phyloP scores from a whole-genome alignment of 2,797 vertebrate genomes.

The Gobio occitaniae region DNA sequence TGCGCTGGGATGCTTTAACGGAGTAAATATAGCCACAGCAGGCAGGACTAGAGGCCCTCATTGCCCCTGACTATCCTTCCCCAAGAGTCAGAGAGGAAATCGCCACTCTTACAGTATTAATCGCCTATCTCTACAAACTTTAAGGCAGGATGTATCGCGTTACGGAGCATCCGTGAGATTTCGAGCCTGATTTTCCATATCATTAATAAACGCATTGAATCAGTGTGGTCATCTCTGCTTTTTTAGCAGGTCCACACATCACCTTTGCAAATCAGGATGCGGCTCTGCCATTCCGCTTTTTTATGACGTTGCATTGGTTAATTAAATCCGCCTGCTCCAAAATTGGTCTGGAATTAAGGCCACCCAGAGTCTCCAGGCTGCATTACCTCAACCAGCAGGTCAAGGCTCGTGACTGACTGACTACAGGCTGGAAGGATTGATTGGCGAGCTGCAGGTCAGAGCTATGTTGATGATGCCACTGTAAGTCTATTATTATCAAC shows the following conservation, averaged over 20 bases:
- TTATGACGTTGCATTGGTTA: conserved; percentile 24
- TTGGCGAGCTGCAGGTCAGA: conserved; percentile 54
- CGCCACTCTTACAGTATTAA: conserved; percentile 70
- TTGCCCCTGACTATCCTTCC: conserved; percentile 48
- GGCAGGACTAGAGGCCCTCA: conserved; percentile 59
- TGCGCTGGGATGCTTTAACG: conserved; percentile 71
- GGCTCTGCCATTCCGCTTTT: conserved; percentile 15
- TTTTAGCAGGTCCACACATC: background rate
- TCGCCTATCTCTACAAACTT: conserved; percentile 67
- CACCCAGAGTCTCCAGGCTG: conserved; percentile 35
- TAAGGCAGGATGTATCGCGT: conserved; percentile 69
- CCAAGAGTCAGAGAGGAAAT: conserved; percentile 28
- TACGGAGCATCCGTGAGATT: conserved; percentile 61
- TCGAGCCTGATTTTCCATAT: conserved; percentile 44
- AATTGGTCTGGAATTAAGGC: conserved; percentile 39
- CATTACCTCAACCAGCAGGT: conserved; percentile 43
- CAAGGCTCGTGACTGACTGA: conserved; percentile 49
- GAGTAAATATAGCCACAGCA: conserved; percentile 77
- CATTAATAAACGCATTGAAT: conserved; percentile 48
- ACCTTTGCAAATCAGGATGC: conserved; percentile 13
- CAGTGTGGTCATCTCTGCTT: conserved; percentile 43
- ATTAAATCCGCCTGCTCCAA: conserved; percentile 30
- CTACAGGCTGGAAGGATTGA: conserved; percentile 48
- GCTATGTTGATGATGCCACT: conserved; percentile 61
- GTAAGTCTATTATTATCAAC: conserved; percentile 62